Conservation (phyloP, 2,113 vertebrate species). For the Anolis sagrei region DNA sequence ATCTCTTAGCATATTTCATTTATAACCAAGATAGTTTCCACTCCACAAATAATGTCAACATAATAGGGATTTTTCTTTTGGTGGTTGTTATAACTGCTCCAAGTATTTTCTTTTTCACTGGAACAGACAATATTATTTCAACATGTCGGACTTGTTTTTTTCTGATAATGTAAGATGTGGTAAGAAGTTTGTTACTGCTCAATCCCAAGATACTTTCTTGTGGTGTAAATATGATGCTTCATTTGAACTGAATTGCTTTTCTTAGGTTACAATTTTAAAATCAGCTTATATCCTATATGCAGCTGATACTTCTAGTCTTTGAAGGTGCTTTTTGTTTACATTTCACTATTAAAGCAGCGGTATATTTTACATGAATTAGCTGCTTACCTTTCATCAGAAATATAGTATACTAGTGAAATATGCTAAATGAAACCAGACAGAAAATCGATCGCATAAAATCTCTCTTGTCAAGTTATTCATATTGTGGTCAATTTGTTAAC, state of each 20-base stretch:
- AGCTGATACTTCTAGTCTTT: constrained; percentile 12
- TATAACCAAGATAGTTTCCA: background rate
- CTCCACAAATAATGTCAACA: background rate
- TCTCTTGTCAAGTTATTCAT: constrained; percentile 4
- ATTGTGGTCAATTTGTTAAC: constrained; percentile 33
- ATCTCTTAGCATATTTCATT: background rate
- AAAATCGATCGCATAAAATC: constrained; percentile 1
- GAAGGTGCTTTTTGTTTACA: constrained; percentile 1
- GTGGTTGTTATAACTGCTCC: background rate
- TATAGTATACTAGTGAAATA: constrained; percentile 36
- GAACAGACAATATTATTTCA: constrained; percentile 5
- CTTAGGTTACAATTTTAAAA: constrained; percentile 11
- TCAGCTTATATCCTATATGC: background rate
- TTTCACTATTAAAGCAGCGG: constrained; percentile 19
- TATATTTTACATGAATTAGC: constrained; percentile 16
- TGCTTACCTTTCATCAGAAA: constrained; percentile 11
- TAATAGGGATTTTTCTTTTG: background rate
- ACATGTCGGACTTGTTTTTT: background rate
- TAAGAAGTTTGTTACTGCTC: background rate
- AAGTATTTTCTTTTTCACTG: background rate
- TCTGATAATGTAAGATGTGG: background rate
- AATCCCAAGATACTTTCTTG: background rate
- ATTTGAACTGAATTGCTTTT: constrained; percentile 33
- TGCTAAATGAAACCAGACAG: constrained; percentile 41
- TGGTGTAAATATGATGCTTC: background rate